Evolutionary conservation across 2,113 vertebrate genomes (phyloP).

Genomic region (Misgurnus anguillicaudatus): DNA sequence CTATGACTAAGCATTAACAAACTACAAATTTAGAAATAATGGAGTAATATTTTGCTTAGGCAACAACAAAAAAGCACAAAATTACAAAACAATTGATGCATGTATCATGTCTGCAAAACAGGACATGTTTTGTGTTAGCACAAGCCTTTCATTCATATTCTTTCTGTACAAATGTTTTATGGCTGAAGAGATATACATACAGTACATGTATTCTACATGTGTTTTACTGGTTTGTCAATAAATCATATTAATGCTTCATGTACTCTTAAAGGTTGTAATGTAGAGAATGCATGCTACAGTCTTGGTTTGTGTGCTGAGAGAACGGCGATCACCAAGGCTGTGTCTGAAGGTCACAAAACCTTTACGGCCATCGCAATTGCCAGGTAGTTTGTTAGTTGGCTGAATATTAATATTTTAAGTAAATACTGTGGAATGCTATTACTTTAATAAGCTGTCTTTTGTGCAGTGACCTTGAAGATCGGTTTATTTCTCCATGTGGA

Average conservation of each 20-base stretch:
- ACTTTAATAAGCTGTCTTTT: constrained; percentile 10
- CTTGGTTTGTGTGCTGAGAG: constrained; percentile 80
- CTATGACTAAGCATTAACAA: too few species aligned
- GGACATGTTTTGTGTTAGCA: too few species aligned
- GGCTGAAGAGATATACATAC: too few species aligned
- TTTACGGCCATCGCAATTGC: constrained; percentile 82
- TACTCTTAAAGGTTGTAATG: constrained; percentile 76
- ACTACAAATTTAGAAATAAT: too few species aligned
- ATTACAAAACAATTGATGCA: too few species aligned
- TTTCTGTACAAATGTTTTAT: too few species aligned
- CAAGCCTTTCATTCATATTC: too few species aligned
- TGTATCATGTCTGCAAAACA: too few species aligned
- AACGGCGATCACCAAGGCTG: constrained; percentile 79
- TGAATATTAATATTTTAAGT: neutral
- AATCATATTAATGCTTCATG: neutral
- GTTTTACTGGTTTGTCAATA: neutral
- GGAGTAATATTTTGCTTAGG: too few species aligned
- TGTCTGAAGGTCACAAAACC: constrained; percentile 77
- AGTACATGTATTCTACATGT: too few species aligned
- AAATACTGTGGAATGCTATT: neutral
- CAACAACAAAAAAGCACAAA: too few species aligned
- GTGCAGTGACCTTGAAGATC: constrained; percentile 73
- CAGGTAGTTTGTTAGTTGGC: constrained; percentile 65
- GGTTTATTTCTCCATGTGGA: constrained; percentile 79
- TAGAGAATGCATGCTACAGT: constrained; percentile 78